These are phyloP conservation scores for Epinotia bilunana DNA, from an alignment of 2,888 invertebrate species.

Conservation along the genomic window DNA sequence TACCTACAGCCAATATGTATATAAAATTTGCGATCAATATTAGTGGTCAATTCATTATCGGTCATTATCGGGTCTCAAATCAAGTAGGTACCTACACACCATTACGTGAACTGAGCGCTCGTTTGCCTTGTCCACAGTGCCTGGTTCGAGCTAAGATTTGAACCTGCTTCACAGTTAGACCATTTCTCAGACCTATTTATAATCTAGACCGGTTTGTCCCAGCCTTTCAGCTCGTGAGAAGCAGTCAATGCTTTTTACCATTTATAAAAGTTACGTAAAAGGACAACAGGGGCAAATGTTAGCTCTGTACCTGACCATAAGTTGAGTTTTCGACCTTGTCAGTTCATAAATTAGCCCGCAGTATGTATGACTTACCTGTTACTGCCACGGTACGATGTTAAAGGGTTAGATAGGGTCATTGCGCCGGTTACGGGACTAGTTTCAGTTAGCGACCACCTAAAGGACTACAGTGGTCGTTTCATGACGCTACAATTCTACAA, in stretches of 20 bases:
- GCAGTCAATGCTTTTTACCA: conserved; percentile 29
- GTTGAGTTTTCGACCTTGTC: neutral
- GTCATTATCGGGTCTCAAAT: too few species aligned
- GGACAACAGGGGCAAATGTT: neutral
- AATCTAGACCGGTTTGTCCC: conserved; percentile 15
- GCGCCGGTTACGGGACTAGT: neutral
- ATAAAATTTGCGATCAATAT: too few species aligned
- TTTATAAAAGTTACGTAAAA: conserved; percentile 24
- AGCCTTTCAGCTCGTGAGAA: neutral
- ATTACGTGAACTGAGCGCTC: too few species aligned
- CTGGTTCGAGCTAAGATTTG: neutral
- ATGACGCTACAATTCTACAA: too few species aligned
- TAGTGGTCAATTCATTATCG: too few species aligned
- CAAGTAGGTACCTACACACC: too few species aligned
- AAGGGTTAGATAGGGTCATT: neutral
- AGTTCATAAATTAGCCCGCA: neutral
- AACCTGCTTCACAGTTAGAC: conserved; percentile 4
- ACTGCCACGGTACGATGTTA: neutral
- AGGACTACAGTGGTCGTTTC: neutral
- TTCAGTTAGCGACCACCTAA: neutral
- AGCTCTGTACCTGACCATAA: neutral
- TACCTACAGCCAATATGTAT: too few species aligned
- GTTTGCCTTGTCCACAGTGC: too few species aligned
- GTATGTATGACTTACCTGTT: neutral
- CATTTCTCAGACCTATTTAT: conserved; percentile 15